phyloP scores from a whole-genome alignment of 2,797 vertebrate genomes.

The Peromyscus attwateri region DNA sequence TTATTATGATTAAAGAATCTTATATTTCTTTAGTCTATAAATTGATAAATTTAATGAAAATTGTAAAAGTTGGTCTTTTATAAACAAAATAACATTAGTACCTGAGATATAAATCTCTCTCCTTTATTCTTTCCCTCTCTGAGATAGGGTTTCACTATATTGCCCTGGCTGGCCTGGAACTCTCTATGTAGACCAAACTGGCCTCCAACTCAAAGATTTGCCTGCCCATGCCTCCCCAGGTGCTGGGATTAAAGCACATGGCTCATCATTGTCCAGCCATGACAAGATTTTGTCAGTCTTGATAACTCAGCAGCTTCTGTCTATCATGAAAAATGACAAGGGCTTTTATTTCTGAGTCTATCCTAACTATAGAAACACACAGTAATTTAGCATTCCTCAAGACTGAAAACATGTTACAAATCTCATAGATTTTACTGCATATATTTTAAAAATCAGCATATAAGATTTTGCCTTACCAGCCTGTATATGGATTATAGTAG shows the following conservation, averaged over 20 bases:
- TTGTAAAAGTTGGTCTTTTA: neutral
- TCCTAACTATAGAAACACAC: constrained; percentile 15
- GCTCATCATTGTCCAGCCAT: neutral
- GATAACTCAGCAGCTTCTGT: neutral
- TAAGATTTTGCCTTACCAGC: constrained; percentile 91
- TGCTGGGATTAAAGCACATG: neutral
- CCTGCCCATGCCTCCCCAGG: neutral
- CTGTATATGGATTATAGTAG: constrained; percentile 97
- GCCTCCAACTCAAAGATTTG: neutral
- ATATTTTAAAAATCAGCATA: constrained; percentile 54
- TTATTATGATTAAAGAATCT: constrained; percentile 6
- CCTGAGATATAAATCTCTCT: constrained; percentile 38
- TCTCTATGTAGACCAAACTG: neutral
- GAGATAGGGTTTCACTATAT: neutral
- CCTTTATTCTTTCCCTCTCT: neutral
- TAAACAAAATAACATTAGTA: constrained; percentile 9
- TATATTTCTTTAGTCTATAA: constrained; percentile 36
- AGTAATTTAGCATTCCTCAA: constrained; percentile 64
- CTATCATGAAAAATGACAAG: constrained; percentile 50
- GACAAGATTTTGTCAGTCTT: neutral
- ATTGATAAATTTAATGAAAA: constrained; percentile 21
- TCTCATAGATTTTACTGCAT: neutral
- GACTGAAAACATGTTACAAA: neutral
- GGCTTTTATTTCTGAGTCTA: constrained; percentile 20
- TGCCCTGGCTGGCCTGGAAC: neutral